phyloP scores from a whole-genome alignment of 2,113 vertebrate species.

The Phodopus roborovskii region DNA sequence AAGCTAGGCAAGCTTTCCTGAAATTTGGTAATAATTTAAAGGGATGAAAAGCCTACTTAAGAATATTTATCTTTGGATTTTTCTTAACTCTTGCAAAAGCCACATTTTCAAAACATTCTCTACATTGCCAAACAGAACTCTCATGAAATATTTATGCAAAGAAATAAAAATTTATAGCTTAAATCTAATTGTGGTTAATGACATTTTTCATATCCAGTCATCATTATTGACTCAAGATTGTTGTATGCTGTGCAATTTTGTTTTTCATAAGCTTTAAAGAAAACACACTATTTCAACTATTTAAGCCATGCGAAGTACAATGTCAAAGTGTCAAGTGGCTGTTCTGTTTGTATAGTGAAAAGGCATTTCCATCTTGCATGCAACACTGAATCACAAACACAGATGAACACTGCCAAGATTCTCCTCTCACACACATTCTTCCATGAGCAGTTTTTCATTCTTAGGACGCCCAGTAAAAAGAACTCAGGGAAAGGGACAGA shows the following conservation, averaged over 20 bases:
- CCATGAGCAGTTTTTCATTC: slow-evolving; percentile 52
- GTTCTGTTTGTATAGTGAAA: neutral
- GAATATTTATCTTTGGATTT: neutral
- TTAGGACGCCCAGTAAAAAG: neutral
- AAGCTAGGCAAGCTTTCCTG: neutral
- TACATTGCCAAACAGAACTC: neutral
- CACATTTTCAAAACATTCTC: neutral
- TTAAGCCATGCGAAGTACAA: neutral
- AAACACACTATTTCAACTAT: neutral
- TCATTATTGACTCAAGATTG: neutral
- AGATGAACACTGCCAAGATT: slow-evolving; percentile 22
- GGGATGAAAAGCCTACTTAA: neutral
- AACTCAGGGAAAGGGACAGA: neutral
- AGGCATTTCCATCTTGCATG: neutral
- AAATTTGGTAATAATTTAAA: slow-evolving; percentile 19
- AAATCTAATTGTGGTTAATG: slow-evolving; percentile 44
- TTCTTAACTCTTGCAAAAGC: neutral
- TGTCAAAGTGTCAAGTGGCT: neutral
- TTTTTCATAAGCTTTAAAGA: neutral
- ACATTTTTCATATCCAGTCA: neutral
- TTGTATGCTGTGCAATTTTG: neutral
- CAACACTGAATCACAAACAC: slow-evolving; percentile 34
- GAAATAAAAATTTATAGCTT: slow-evolving; percentile 10
- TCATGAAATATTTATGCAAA: slow-evolving; percentile 20
- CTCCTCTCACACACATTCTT: slow-evolving; percentile 34